Evolutionary conservation across 2,113 vertebrate genomes (phyloP).

Genomic region (Myrmecobius fasciatus): DNA sequence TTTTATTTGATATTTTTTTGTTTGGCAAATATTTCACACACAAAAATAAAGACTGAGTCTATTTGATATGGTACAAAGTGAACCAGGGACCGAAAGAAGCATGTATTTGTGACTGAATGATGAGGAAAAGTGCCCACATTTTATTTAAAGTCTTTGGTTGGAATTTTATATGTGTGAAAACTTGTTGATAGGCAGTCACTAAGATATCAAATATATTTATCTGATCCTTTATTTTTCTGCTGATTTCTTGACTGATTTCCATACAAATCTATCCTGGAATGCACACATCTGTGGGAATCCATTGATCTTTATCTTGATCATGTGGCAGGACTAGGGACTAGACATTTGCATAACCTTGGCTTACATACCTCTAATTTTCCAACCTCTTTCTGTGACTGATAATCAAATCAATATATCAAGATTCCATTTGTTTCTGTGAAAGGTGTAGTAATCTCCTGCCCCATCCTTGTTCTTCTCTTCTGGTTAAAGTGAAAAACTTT

Average conservation of each 20-base stretch:
- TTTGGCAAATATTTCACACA: slow-evolving; percentile 14
- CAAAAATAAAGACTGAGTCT: slow-evolving; percentile 18
- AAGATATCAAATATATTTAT: background rate
- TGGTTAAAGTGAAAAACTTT: background rate
- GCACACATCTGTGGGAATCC: background rate
- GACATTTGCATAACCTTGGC: background rate
- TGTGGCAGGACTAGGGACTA: background rate
- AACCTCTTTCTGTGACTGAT: background rate
- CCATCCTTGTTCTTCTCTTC: background rate
- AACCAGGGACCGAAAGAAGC: background rate
- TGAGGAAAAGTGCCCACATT: background rate
- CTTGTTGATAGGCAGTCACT: background rate
- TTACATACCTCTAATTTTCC: background rate
- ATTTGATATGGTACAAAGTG: slow-evolving; percentile 33
- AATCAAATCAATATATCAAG: background rate
- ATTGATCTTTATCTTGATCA: background rate
- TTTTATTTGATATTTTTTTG: slow-evolving; percentile 35
- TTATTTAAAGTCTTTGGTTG: background rate
- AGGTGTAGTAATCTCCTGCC: background rate
- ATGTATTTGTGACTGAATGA: background rate
- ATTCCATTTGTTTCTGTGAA: background rate
- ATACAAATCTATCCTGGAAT: background rate
- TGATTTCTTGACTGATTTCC: background rate
- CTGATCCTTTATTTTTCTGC: background rate
- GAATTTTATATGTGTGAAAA: background rate